phyloP scores from a whole-genome alignment of 1,140 invertebrate genomes.

The Plectrocnemia conspersa region DNA sequence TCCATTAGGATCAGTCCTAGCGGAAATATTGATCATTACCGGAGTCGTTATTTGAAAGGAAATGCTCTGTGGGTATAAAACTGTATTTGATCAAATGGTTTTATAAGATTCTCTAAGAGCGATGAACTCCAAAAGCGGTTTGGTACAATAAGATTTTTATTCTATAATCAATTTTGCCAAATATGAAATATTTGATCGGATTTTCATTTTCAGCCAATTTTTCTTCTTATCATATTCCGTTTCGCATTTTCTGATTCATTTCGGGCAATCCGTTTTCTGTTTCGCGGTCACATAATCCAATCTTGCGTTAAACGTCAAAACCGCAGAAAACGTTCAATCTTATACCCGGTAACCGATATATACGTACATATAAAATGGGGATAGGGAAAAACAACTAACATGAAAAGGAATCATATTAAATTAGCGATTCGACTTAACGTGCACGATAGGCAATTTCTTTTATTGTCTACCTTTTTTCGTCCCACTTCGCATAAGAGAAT shows the following conservation, averaged over 20 bases:
- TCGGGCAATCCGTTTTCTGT: conserved; percentile 25
- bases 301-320: conserved; percentile 30
- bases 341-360: no score
- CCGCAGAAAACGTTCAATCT: conserved; percentile 32
- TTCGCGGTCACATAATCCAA: conserved; percentile 30
- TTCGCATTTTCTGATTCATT: no score
- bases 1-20: conserved; percentile 25
- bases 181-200: background rate
- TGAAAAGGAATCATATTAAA: no score
- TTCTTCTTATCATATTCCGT: no score
- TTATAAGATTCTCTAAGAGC: no score
- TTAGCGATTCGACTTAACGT: conserved; percentile 29
- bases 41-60: conserved; percentile 12
- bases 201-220: no score
- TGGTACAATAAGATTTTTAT: background rate
- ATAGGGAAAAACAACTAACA: conserved; percentile 30
- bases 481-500: conserved; percentile 19
- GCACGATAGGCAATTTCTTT: conserved; percentile 25
- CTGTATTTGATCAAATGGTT: background rate
- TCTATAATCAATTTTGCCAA: background rate
- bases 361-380: no score
- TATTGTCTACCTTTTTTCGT: conserved; percentile 23
- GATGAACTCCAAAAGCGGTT: background rate
- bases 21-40: conserved; percentile 32
- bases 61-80: background rate